Conservation (phyloP, 2,797 vertebrate genomes). For the Enteromius argenteus region DNA sequence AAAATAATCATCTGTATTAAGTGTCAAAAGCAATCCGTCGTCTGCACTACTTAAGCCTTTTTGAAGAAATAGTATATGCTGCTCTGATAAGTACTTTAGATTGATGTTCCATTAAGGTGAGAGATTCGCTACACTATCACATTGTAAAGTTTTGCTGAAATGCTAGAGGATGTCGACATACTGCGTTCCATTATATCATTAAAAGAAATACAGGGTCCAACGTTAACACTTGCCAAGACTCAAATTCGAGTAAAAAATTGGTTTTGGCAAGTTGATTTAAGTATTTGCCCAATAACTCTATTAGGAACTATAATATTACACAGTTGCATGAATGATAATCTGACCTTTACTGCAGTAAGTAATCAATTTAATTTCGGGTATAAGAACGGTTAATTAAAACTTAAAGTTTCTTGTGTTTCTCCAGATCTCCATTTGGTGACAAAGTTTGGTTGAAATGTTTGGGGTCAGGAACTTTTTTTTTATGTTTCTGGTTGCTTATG, state of each 20-base stretch:
- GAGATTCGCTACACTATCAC: background rate
- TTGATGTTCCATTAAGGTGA: background rate
- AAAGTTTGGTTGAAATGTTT: background rate
- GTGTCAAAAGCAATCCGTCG: conserved; percentile 13
- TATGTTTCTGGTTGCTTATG: background rate
- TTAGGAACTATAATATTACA: background rate
- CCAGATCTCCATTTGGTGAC: background rate
- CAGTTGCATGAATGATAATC: background rate
- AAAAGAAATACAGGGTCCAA: conserved; percentile 28
- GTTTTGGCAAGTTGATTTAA: background rate
- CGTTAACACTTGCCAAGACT: conserved; percentile 16
- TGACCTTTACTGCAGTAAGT: background rate
- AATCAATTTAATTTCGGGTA: too few species aligned
- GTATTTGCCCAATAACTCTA: background rate
- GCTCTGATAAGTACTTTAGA: conserved; percentile 29
- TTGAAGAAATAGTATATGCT: conserved; percentile 35
- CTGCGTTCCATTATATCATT: background rate
- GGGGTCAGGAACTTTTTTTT: background rate
- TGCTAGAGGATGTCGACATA: background rate
- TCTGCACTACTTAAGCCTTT: conserved; percentile 39
- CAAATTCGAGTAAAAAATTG: background rate
- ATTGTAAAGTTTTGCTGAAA: conserved; percentile 17
- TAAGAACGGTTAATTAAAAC: background rate
- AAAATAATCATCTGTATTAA: conserved; percentile 15
- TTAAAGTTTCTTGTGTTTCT: background rate